These are phyloP conservation scores for Nasonia giraulti DNA, from an alignment of 1,140 invertebrate species.

Conservation along the genomic window DNA sequence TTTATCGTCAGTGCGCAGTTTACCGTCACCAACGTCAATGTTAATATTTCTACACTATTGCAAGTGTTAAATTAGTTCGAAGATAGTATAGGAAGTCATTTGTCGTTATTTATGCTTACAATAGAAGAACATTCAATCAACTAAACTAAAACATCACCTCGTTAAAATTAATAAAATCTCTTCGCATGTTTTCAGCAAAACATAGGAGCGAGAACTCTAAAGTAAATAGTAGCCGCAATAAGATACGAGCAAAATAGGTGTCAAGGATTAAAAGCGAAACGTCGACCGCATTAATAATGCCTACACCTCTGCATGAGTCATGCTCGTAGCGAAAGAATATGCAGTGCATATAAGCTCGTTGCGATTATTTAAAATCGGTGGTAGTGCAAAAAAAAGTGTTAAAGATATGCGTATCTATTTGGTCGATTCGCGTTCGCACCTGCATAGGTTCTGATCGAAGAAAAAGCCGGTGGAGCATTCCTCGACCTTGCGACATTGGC, in stretches of 20 bases:
- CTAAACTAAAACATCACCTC: too few species aligned
- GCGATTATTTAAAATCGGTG: neutral
- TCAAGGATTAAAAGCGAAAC: neutral
- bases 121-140: neutral
- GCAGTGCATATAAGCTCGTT: too few species aligned
- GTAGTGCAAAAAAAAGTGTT: neutral
- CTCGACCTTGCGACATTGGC: constrained; percentile 75
- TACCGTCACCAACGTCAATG: neutral
- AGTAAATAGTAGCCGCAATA: neutral
- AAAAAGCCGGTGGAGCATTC: constrained; percentile 77
- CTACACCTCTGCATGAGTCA: too few species aligned
- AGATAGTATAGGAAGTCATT: too few species aligned
- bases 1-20: neutral
- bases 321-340: too few species aligned
- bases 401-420: neutral
- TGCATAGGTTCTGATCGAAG: constrained; percentile 78
- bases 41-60: neutral
- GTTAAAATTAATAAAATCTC: too few species aligned
- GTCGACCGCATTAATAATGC: too few species aligned
- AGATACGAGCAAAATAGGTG: neutral
- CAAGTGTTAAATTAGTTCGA: too few species aligned
- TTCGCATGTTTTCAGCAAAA: too few species aligned
- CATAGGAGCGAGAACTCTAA: too few species aligned
- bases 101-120: neutral
- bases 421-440: constrained; percentile 67